phyloP scores from a whole-genome alignment of 2,888 invertebrate species.

The Volucella inanis region DNA sequence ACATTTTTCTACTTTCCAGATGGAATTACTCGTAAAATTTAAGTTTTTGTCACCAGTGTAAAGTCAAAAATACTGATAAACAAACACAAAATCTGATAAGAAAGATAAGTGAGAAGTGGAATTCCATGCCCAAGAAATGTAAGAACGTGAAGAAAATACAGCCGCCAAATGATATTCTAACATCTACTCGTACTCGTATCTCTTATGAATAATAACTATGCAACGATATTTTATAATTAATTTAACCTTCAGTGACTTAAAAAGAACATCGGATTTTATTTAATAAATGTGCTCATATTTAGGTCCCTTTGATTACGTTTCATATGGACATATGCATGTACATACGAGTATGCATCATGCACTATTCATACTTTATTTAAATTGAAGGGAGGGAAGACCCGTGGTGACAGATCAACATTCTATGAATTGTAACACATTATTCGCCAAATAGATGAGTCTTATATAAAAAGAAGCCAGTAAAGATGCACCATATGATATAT shows the following conservation, averaged over 20 bases:
- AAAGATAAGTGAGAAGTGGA: constrained; percentile 52
- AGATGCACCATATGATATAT: too few relatives aligned
- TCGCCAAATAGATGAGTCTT: constrained; percentile 49
- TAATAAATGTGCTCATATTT: too few relatives aligned
- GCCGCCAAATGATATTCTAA: background rate
- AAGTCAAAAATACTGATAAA: constrained; percentile 42
- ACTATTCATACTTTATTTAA: too few relatives aligned
- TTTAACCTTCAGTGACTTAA: constrained; percentile 63
- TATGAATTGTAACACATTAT: constrained; percentile 47
- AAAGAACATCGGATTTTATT: too few relatives aligned
- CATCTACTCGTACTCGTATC: constrained; percentile 1
- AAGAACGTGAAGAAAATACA: constrained; percentile 15
- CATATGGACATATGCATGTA: too few relatives aligned
- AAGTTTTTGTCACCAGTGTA: constrained; percentile 7
- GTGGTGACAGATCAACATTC: constrained; percentile 30
- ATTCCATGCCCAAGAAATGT: constrained; percentile 22
- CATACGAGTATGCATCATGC: too few relatives aligned
- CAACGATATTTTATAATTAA: constrained; percentile 50
- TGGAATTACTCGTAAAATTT: too few relatives aligned
- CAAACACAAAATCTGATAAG: constrained; percentile 53
- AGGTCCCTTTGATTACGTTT: too few relatives aligned
- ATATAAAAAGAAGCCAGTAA: too few relatives aligned
- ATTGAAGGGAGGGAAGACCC: constrained; percentile 51
- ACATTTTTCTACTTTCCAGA: too few relatives aligned
- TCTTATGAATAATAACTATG: background rate